phyloP scores from a whole-genome alignment of 2,797 vertebrate genomes.

The Lindbergichthys nudifrons region DNA sequence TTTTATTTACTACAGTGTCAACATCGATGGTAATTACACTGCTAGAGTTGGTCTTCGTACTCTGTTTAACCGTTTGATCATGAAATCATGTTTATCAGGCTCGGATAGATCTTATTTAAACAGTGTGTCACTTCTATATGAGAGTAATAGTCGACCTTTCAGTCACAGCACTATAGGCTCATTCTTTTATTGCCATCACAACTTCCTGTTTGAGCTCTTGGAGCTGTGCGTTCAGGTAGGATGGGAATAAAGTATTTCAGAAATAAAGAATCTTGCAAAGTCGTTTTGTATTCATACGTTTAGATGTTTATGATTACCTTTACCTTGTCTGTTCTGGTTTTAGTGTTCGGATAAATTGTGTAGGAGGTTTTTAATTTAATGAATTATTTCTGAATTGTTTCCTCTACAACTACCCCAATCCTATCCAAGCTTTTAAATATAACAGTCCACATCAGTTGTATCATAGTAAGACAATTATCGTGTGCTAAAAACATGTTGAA shows the following conservation, averaged over 20 bases:
- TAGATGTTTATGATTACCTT: background rate
- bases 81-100: too few species aligned
- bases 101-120: too few species aligned
- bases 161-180: background rate
- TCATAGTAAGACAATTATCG: slow-evolving; percentile 1
- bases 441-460: background rate
- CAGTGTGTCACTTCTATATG: too few species aligned
- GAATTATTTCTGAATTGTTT: background rate
- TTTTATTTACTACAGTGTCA: too few species aligned
- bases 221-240: background rate
- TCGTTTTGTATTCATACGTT: background rate
- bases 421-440: background rate
- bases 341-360: background rate
- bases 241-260: slow-evolving; percentile 1
- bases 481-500: slow-evolving; percentile 3
- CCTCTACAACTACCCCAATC: background rate
- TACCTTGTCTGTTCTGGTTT: slow-evolving; percentile 1
- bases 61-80: too few species aligned
- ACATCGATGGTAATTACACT: too few species aligned
- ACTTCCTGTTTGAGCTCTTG: background rate
- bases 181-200: background rate
- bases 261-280: background rate
- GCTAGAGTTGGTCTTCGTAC: too few species aligned
- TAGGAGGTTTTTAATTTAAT: background rate
- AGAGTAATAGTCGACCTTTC: too few species aligned